Conservation (phyloP, 2,888 invertebrate genomes). For the Lottia scabra region DNA sequence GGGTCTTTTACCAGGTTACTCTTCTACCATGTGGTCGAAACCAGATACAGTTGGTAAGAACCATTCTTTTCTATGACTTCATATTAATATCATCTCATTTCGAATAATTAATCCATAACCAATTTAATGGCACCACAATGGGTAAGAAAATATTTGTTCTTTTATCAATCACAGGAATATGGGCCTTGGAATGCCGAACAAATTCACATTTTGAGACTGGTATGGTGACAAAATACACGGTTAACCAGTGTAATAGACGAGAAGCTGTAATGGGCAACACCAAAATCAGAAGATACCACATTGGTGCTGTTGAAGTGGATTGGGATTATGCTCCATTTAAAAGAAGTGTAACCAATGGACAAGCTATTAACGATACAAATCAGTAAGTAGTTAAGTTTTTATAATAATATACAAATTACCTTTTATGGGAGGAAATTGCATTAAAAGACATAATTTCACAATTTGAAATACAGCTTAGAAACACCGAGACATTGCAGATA, state of each 20-base stretch:
- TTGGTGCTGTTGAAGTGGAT: constrained; percentile 42
- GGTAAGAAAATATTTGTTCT: too few relatives aligned
- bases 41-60: constrained; percentile 25
- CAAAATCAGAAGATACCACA: constrained; percentile 39
- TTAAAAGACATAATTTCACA: too few relatives aligned
- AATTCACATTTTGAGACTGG: constrained; percentile 44
- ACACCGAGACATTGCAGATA: too few relatives aligned
- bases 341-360: constrained; percentile 36
- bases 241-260: constrained; percentile 32
- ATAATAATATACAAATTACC: too few relatives aligned
- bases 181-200: constrained; percentile 45
- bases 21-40: constrained; percentile 20
- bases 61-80: neutral
- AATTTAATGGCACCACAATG: too few relatives aligned
- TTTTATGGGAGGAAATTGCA: too few relatives aligned
- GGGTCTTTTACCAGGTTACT: constrained; percentile 37
- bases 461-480: too few relatives aligned
- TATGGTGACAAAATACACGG: constrained; percentile 44
- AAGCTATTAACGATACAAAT: constrained; percentile 22
- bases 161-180: constrained; percentile 34
- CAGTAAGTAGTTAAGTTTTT: constrained; percentile 29
- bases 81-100: too few relatives aligned
- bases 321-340: constrained; percentile 47
- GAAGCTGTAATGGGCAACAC: neutral
- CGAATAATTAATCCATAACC: too few relatives aligned